A percentile compares a stretch with the other conserved stretches of the same genome.
Evolutionary conservation across 2,113 vertebrate species (phyloP).

Genomic region (Callorhinus ursinus): DNA sequence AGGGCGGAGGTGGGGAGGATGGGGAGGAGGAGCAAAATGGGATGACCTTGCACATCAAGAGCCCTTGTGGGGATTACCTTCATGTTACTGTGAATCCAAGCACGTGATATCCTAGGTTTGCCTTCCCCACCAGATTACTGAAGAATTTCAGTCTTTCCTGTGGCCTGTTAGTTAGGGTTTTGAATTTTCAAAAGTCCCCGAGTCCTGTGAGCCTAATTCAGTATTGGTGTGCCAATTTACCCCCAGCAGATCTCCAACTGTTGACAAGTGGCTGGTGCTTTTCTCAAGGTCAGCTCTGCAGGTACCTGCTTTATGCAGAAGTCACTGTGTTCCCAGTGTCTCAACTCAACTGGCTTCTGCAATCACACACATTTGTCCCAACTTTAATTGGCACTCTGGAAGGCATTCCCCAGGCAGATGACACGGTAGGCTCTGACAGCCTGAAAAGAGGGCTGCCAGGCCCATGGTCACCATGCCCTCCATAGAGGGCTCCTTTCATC

Average conservation of each 20-base stretch:
- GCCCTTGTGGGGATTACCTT: not conserved
- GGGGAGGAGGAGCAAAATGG: not conserved
- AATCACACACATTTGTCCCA: not conserved
- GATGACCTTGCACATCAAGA: not conserved
- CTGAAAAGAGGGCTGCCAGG: not conserved
- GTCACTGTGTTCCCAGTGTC: not conserved
- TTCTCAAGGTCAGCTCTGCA: not conserved
- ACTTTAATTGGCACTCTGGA: conserved; percentile 49
- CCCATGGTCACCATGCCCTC: not conserved
- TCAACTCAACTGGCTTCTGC: conserved; percentile 8
- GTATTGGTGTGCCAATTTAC: not conserved
- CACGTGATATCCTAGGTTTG: fast-evolving
- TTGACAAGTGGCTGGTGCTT: not conserved
- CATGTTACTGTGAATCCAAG: not conserved
- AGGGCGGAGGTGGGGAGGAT: not conserved
- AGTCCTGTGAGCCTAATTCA: not conserved
- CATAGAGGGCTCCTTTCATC: not conserved
- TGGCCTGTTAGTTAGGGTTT: not conserved
- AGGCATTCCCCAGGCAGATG: conserved; percentile 13
- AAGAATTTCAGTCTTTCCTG: not conserved
- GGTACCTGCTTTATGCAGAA: conserved; percentile 7
- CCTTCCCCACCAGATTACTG: not conserved
- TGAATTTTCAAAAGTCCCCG: not conserved
- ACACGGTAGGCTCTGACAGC: not conserved
- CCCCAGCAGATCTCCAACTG: not conserved